Evolutionary conservation across 2,113 vertebrate species (phyloP).

Genomic region (Cavia aperea): DNA sequence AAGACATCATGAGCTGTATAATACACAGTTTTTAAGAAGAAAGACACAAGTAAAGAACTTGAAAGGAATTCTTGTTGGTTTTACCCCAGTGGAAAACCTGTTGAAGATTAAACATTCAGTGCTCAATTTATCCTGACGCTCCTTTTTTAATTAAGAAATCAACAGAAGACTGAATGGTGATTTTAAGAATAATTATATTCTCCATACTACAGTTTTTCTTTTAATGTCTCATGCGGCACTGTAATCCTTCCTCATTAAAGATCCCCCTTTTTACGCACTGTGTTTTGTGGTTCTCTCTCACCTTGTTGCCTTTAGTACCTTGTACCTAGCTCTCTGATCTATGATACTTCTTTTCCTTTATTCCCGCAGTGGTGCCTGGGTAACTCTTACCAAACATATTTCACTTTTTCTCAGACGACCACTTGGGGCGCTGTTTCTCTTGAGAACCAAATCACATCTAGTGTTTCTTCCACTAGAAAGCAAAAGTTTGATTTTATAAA

Average conservation of each 20-base stretch:
- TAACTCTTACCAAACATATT: background rate
- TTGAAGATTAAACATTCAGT: background rate
- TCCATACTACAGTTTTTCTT: background rate
- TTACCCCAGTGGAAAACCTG: background rate
- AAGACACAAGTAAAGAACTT: background rate
- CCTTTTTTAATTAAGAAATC: background rate
- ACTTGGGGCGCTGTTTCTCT: fast-evolving
- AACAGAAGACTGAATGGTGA: background rate
- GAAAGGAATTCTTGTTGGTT: background rate
- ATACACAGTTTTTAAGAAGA: background rate
- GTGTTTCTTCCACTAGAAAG: background rate
- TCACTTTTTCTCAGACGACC: background rate
- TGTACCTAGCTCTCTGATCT: background rate
- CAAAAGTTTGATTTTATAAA: background rate
- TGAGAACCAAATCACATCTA: no score
- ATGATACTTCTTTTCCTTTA: background rate
- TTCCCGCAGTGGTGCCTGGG: background rate
- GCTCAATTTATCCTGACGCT: background rate
- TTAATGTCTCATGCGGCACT: no score
- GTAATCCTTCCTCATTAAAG: background rate
- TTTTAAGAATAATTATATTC: background rate
- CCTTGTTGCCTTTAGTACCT: background rate
- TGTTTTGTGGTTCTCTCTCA: background rate
- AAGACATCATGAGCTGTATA: background rate
- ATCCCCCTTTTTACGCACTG: background rate